These are phyloP conservation scores for Eudasyphora cyanicolor DNA, from an alignment of 2,888 invertebrate genomes.

Conservation along the genomic window DNA sequence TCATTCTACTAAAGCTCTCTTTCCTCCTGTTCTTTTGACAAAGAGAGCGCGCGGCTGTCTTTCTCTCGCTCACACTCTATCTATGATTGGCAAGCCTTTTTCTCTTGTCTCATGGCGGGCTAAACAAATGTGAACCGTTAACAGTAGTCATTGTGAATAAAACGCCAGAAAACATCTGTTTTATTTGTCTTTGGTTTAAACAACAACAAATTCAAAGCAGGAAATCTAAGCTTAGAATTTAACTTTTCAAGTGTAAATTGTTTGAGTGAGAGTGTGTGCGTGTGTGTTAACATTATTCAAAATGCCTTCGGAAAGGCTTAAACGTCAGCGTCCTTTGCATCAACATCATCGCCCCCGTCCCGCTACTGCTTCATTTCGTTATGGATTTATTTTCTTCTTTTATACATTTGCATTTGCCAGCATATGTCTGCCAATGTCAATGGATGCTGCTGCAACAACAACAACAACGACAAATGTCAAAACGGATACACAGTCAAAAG, in stretches of 20 bases:
- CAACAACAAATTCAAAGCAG: background rate
- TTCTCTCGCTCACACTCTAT: background rate
- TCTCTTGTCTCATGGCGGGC: background rate
- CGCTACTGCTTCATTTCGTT: constrained; percentile 13
- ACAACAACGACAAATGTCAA: constrained; percentile 67
- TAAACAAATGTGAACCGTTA: constrained; percentile 19
- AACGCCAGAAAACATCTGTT: constrained; percentile 13
- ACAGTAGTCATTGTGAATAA: background rate
- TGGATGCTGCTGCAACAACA: constrained; percentile 52
- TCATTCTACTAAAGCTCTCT: constrained; percentile 48
- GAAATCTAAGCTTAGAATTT: background rate
- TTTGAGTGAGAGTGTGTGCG: background rate
- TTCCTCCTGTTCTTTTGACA: background rate
- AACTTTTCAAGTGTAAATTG: background rate
- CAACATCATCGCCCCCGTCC: constrained; percentile 50
- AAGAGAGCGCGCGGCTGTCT: background rate
- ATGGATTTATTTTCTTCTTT: constrained; percentile 43
- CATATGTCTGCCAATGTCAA: constrained; percentile 56
- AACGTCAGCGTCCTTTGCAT: constrained; percentile 59
- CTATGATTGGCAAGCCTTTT: background rate
- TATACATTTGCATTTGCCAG: constrained; percentile 47
- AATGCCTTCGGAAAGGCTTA: constrained; percentile 59
- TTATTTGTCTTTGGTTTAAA: too few relatives aligned
- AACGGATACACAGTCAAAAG: constrained; percentile 65
- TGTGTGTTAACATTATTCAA: constrained; percentile 25